A percentile compares a stretch with the other conserved stretches of the same genome.
phyloP scores from a whole-genome alignment of 2,797 vertebrate species.

The Acridotheres tristis region DNA sequence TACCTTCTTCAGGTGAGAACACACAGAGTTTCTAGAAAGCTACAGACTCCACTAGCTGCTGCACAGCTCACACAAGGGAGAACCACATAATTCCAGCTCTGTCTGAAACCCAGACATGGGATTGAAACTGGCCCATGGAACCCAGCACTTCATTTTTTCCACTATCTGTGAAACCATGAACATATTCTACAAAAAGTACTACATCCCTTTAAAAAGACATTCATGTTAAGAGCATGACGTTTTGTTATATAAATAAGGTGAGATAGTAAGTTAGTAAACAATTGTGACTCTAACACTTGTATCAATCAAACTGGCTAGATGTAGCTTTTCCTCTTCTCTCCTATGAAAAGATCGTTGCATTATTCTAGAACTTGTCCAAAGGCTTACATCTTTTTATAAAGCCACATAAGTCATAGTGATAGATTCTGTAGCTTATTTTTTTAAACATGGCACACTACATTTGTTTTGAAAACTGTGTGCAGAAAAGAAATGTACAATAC shows the following conservation, averaged over 20 bases:
- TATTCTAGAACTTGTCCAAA: neutral
- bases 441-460: neutral
- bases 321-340: neutral
- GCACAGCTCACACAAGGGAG: neutral
- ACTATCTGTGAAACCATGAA: neutral
- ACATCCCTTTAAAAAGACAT: neutral
- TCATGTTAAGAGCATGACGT: neutral
- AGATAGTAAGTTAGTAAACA: neutral
- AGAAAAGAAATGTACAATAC: neutral
- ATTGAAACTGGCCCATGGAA: neutral
- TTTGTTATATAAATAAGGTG: neutral
- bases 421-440: neutral
- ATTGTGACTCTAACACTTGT: neutral
- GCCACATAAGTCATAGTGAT: neutral
- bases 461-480: neutral
- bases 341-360: neutral
- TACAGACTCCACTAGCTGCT: neutral
- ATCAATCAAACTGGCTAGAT: neutral
- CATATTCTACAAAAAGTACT: neutral
- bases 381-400: neutral
- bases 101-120: neutral
- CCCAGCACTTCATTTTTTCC: neutral
- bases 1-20: neutral
- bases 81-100: neutral
- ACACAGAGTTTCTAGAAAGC: neutral